Conservation (phyloP, 1,140 invertebrate genomes). For the Chymomyza costata region DNA sequence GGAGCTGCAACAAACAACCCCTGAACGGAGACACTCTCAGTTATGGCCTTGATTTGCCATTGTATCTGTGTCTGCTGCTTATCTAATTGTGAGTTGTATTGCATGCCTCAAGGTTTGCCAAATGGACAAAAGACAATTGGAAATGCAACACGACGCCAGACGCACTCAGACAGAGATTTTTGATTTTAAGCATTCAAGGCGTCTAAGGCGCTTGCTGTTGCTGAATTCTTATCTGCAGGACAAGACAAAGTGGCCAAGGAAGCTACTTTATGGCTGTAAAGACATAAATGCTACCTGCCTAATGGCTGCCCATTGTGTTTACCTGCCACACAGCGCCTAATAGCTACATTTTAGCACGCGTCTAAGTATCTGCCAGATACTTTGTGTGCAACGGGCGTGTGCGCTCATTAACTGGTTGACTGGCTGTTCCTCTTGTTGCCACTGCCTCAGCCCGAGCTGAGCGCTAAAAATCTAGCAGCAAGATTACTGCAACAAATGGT, state of each 20-base stretch:
- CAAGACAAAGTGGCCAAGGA: too few relatives aligned
- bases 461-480: too few relatives aligned
- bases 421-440: too few relatives aligned
- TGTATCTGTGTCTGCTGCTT: not conserved
- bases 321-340: slow-evolving; percentile 32
- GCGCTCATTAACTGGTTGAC: slow-evolving; percentile 7
- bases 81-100: slow-evolving; percentile 44
- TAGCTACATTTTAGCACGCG: slow-evolving; percentile 63
- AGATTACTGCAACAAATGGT: slow-evolving; percentile 33
- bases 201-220: too few relatives aligned
- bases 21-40: not conserved
- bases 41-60: slow-evolving; percentile 11
- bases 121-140: slow-evolving; percentile 44
- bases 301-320: slow-evolving; percentile 9
- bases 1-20: too few relatives aligned
- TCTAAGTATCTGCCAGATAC: slow-evolving; percentile 47
- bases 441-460: too few relatives aligned
- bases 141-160: slow-evolving; percentile 35
- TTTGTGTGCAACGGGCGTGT: slow-evolving; percentile 1
- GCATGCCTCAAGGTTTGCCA: slow-evolving; percentile 13
- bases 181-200: too few relatives aligned
- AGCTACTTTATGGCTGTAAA: too few relatives aligned
- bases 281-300: slow-evolving; percentile 10
- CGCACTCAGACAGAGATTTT: slow-evolving; percentile 41
- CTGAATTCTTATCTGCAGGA: too few relatives aligned